Evolutionary conservation across 2,113 vertebrate genomes (phyloP).

Genomic region (Cygnus buccinator): DNA sequence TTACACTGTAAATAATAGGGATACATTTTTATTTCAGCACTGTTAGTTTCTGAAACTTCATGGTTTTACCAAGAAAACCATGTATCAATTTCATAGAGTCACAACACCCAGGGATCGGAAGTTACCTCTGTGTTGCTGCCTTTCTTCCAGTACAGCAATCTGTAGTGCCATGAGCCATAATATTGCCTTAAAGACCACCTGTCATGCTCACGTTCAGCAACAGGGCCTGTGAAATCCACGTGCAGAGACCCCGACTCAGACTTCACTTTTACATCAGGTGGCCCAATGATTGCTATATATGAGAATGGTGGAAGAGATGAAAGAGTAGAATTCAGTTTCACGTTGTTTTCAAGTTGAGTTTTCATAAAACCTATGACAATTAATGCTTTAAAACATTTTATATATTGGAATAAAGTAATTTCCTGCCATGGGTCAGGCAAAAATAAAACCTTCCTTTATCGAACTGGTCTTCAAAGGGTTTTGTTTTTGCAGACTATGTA

Average conservation of each 20-base stretch:
- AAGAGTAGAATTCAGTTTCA: not conserved
- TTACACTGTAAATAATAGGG: not conserved
- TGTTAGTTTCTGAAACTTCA: not conserved
- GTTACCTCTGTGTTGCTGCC: slow-evolving; percentile 35
- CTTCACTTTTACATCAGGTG: slow-evolving; percentile 65
- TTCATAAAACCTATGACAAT: not conserved
- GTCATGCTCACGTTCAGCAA: not conserved
- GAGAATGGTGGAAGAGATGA: not conserved
- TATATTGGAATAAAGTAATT: not conserved
- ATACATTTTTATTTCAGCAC: not conserved
- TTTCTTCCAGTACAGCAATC: slow-evolving; percentile 71
- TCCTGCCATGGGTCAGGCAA: not conserved
- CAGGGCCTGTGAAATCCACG: slow-evolving; percentile 65
- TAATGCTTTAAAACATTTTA: not conserved
- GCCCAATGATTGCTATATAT: slow-evolving; percentile 63
- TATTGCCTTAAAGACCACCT: slow-evolving; percentile 48
- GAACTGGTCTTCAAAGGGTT: not conserved
- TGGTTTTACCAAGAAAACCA: not conserved
- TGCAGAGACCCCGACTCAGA: slow-evolving; percentile 64
- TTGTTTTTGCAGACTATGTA: not conserved
- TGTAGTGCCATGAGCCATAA: slow-evolving; percentile 65
- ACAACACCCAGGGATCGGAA: not conserved
- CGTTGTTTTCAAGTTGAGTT: not conserved
- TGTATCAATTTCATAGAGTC: not conserved
- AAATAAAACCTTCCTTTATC: not conserved